Percentiles rank a stretch among this genome's conserved stretches.
These are phyloP conservation scores for Myotis davidii DNA, from an alignment of 2,113 vertebrate genomes.

Conservation along the genomic window DNA sequence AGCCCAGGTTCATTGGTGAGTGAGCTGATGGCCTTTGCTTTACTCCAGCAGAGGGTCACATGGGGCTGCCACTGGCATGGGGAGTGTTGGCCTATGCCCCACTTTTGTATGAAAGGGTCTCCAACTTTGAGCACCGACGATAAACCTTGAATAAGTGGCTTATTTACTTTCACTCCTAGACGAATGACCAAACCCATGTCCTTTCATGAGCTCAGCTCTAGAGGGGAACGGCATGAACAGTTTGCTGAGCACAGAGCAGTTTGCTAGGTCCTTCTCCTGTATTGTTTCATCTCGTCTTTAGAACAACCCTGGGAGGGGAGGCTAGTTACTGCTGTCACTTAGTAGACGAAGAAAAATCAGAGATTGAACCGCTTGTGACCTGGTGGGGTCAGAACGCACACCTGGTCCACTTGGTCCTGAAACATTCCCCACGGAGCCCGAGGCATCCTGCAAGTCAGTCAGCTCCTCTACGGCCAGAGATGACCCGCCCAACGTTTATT, in stretches of 20 bases:
- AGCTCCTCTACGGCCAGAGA: neutral
- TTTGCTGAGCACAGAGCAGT: neutral
- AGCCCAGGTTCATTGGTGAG: neutral
- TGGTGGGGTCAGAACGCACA: neutral
- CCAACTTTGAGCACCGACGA: neutral
- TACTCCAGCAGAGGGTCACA: neutral
- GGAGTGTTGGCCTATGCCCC: neutral
- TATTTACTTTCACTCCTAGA: neutral
- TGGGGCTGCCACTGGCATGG: neutral
- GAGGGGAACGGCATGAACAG: neutral
- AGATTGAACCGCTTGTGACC: neutral
- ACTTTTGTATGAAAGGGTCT: neutral
- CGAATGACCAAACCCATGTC: neutral
- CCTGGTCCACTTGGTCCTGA: neutral
- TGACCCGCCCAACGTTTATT: neutral
- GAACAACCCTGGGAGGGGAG: neutral
- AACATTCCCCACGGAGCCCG: neutral
- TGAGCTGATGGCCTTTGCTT: neutral
- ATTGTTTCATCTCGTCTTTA: neutral
- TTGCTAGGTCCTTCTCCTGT: neutral
- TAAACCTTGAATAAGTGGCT: constrained; percentile 16
- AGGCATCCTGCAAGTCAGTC: neutral
- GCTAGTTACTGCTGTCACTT: neutral
- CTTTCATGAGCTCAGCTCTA: neutral
- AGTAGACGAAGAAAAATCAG: neutral